phyloP scores from a whole-genome alignment of 1,140 invertebrate genomes.

The Ditylenchus dipsaci region DNA sequence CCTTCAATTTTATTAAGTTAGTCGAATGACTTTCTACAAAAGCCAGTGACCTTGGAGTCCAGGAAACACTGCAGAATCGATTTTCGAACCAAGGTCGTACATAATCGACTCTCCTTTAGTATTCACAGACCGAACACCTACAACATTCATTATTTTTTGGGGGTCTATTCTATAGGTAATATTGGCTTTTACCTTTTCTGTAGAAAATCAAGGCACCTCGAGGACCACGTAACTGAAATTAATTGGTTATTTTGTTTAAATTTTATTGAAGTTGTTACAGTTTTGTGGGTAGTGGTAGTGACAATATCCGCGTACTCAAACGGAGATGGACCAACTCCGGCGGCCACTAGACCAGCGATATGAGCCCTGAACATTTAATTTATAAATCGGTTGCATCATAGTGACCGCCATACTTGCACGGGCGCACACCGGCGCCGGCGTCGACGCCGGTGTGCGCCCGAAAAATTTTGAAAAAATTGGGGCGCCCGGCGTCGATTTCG shows the following conservation, averaged over 20 bases:
- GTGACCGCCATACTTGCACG: too few species aligned
- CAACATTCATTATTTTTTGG: background rate
- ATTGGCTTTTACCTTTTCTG: slow-evolving; percentile 46
- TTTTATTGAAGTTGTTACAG: background rate
- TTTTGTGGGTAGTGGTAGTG: slow-evolving; percentile 33
- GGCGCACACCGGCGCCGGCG: too few species aligned
- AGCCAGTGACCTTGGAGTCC: slow-evolving; percentile 70
- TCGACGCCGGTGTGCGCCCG: too few species aligned
- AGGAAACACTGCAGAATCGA: slow-evolving; percentile 89
- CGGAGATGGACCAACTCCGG: slow-evolving; percentile 77
- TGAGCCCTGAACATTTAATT: background rate
- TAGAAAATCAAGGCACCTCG: slow-evolving; percentile 61
- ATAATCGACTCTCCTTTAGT: slow-evolving; percentile 70
- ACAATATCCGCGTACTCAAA: slow-evolving; percentile 90
- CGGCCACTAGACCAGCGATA: slow-evolving; percentile 66
- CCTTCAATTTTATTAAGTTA: background rate
- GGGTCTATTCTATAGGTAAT: background rate
- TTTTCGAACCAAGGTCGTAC: slow-evolving; percentile 80
- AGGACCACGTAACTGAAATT: slow-evolving; percentile 73
- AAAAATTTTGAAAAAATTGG: too few species aligned
- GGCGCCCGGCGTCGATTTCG: too few species aligned
- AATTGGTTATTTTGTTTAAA: too few species aligned
- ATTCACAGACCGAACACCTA: slow-evolving; percentile 58
- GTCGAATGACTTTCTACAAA: too few species aligned
- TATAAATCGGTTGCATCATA: too few species aligned